These are phyloP conservation scores for Artibeus jamaicensis DNA, from an alignment of 2,797 vertebrate species.

Conservation along the genomic window DNA sequence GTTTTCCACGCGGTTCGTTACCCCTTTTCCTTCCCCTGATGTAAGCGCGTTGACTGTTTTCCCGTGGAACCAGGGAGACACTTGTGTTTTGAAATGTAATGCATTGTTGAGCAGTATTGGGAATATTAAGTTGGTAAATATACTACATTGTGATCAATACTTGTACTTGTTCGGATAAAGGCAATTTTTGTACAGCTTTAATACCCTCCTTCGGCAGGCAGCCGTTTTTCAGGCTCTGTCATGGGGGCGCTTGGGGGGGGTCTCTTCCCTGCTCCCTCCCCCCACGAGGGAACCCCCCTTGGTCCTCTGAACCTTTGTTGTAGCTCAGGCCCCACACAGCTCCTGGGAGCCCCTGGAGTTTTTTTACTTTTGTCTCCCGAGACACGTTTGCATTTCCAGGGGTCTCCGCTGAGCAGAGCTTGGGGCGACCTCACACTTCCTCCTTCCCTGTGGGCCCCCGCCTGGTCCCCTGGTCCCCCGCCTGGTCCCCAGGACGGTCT, in stretches of 20 bases:
- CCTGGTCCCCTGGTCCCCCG: no score
- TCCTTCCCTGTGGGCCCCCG: not conserved
- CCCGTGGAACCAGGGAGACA: not conserved
- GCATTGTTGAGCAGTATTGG: not conserved
- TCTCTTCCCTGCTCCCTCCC: not conserved
- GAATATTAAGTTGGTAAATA: not conserved
- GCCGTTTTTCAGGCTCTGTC: not conserved
- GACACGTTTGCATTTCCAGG: not conserved
- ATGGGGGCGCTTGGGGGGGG: no score
- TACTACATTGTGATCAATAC: not conserved
- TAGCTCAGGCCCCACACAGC: not conserved
- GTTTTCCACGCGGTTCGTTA: not conserved
- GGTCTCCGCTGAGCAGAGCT: not conserved
- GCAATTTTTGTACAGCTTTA: not conserved
- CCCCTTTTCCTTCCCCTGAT: not conserved
- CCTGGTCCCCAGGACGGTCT: not conserved
- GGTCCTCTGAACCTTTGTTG: not conserved
- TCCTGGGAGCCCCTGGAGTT: not conserved
- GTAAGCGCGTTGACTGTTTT: not conserved
- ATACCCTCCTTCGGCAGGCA: not conserved
- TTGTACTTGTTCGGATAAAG: not conserved
- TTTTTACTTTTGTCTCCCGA: not conserved
- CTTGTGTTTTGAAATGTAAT: not conserved
- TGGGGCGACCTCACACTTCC: not conserved
- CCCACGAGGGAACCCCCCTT: not conserved